Base-by-base conservation (phyloP, 2,797 vertebrate genomes). In the Siniperca undulata region DNA sequence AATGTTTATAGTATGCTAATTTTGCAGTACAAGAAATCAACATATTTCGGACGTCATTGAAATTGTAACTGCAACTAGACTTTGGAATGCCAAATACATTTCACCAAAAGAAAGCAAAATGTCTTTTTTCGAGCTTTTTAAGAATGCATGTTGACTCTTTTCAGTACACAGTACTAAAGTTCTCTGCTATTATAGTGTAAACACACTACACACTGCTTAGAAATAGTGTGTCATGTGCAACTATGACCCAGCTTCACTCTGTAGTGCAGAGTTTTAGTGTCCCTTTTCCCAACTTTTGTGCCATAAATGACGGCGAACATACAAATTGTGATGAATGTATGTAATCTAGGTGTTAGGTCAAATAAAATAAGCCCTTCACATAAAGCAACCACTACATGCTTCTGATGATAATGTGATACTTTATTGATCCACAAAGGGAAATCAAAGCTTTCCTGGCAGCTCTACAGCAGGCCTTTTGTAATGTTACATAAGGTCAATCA, bases 401-500 rank as follows among this genome's bases (percentile, higher is more conserved):
- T 76, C 70, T 67, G 85, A 85, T 84, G 74, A 85, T 69, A 64
- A 76, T 44, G 78, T 78, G 77, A 84, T n/a, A 67, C 34, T 58
- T 72, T 60, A 91, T 87, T 40, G 91, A 91, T 87, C 80, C 56
- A 10, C 60, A 17, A 5, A 22, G 59, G 80, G 67, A 76, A 88
- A 88, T 83, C 70, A 81, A 87, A 90, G 76, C 75, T 77, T 58
- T 82, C 76, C 86, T 73, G 86, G 74, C 77, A 80, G 70, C 50
- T 36, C 61, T 36, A 68, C 82, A 67, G 48, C 55, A 20, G 72
- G 55, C 36, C 78, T 83, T 73, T 70, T 84, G 60, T 87, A 74
- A 78, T 20, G 80, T 91, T 92, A 90, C 14, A 64, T 88, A 92
- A 92, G 81, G 60, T 82, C 83, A 72, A 88, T 92, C 91, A 93